Evolutionary conservation across 2,888 invertebrate genomes (phyloP).

Genomic region (Romanomermis culicivorax): DNA sequence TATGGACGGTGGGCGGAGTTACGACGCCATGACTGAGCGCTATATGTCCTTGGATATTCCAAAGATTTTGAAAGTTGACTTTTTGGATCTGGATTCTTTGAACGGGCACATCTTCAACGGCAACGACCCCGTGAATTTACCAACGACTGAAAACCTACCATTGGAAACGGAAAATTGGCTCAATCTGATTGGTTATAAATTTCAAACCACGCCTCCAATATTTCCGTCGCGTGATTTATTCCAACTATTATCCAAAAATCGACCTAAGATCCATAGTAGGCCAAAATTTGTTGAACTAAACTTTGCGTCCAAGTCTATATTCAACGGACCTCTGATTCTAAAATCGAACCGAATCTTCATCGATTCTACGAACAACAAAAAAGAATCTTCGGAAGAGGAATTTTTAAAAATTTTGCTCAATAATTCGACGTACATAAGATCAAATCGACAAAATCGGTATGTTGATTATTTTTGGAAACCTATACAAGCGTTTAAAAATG

Average conservation of each 20-base stretch:
- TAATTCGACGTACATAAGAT: neutral
- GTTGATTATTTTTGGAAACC: neutral
- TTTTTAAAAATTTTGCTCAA: neutral
- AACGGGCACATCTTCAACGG: neutral
- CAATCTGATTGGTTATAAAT: neutral
- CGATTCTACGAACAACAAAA: neutral
- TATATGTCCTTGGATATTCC: conserved; percentile 10
- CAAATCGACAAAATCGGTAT: neutral
- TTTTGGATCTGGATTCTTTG: conserved; percentile 9
- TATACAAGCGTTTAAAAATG: neutral
- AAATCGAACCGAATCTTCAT: neutral
- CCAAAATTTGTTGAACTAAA: too few relatives aligned
- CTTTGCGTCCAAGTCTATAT: too few relatives aligned
- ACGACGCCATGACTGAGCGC: conserved; percentile 12
- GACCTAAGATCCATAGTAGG: neutral
- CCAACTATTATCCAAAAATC: neutral
- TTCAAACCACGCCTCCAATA: neutral
- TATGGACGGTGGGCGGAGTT: conserved; percentile 8
- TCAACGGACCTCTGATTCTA: neutral
- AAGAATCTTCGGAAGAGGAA: neutral
- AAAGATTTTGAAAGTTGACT: conserved; percentile 4
- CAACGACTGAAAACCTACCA: neutral
- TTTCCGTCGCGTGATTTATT: neutral
- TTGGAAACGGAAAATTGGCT: neutral
- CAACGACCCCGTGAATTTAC: neutral